Conservation (phyloP, 2,113 vertebrate genomes). For the human region DNA sequence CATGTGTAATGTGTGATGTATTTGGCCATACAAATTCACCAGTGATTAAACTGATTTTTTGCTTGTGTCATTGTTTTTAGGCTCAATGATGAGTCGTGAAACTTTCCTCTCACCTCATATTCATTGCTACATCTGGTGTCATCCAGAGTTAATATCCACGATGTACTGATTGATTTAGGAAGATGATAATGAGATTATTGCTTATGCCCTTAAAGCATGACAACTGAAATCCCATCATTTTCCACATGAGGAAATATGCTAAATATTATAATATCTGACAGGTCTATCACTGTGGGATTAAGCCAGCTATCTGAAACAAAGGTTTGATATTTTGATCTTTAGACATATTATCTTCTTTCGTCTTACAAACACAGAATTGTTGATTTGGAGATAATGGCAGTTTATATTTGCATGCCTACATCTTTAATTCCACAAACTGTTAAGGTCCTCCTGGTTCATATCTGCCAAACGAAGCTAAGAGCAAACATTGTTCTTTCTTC, state of each 20-base stretch:
- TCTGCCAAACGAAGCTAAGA: background rate
- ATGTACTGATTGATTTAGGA: constrained; percentile 52
- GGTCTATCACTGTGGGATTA: constrained; percentile 48
- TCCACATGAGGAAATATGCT: constrained; percentile 63
- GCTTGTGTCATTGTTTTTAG: constrained; percentile 14
- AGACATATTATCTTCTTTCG: constrained; percentile 15
- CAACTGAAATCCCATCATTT: constrained; percentile 54
- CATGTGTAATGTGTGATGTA: background rate
- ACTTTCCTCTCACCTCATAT: constrained; percentile 13
- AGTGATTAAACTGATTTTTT: background rate
- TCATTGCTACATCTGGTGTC: background rate
- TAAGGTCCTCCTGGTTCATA: background rate
- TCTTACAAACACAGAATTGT: constrained; percentile 7
- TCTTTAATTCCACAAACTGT: constrained; percentile 8
- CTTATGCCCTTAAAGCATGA: constrained; percentile 49
- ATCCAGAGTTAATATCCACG: constrained; percentile 36
- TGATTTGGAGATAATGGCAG: background rate
- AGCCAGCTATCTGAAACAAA: constrained; percentile 44
- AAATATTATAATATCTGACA: constrained; percentile 61
- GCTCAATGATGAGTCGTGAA: background rate
- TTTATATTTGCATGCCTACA: background rate
- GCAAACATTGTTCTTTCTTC: background rate
- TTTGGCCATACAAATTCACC: background rate
- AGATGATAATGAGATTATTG: constrained; percentile 63
- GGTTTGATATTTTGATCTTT: constrained; percentile 48